Evolutionary conservation across 1,140 invertebrate species (phyloP).

Genomic region (Ganaspis sp.): DNA sequence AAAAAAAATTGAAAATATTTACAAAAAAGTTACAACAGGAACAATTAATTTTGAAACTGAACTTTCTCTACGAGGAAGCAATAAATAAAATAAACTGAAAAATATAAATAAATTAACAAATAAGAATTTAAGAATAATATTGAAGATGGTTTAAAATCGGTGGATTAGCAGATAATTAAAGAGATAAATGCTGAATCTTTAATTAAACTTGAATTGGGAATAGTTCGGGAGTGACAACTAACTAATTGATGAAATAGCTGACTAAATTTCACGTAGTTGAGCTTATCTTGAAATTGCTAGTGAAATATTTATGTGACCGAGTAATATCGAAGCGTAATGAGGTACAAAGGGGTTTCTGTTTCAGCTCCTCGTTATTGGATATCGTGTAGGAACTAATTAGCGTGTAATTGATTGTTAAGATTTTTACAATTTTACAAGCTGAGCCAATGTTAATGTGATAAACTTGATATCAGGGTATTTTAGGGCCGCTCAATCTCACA

Average conservation of each 20-base stretch:
- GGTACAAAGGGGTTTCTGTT: background rate
- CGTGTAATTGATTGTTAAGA: conserved; percentile 11
- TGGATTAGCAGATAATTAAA: too few species aligned
- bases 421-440: background rate
- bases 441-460: background rate
- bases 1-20: too few species aligned
- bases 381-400: background rate
- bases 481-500: background rate
- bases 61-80: too few species aligned
- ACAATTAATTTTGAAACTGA: too few species aligned
- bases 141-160: too few species aligned
- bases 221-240: background rate
- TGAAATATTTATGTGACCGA: conserved; percentile 20
- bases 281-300: background rate
- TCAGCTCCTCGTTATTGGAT: conserved; percentile 5
- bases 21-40: too few species aligned
- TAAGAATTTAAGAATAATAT: too few species aligned
- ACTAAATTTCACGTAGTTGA: background rate
- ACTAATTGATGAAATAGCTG: background rate
- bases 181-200: too few species aligned
- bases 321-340: background rate
- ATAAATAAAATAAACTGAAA: too few species aligned
- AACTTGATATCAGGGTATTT: background rate
- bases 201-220: too few species aligned
- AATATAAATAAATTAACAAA: too few species aligned